Conservation (phyloP, 2,888 invertebrate genomes). For the Ornithoptera priamus region DNA sequence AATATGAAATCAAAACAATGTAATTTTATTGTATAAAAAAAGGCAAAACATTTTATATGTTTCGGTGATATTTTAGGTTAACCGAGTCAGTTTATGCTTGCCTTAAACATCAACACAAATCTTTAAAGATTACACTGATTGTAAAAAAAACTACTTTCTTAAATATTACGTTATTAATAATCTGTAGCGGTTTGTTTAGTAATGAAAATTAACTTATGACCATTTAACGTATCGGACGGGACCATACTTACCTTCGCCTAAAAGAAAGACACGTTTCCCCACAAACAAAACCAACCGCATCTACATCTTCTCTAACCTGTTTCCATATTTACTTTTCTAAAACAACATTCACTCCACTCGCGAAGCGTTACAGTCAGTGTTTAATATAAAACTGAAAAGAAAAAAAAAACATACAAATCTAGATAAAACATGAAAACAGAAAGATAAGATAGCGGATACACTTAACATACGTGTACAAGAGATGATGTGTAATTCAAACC, state of each 20-base stretch:
- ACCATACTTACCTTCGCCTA: conserved; percentile 18
- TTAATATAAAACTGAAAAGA: not conserved
- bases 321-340: conserved; percentile 17
- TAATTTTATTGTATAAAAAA: too few relatives aligned
- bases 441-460: conserved; percentile 15
- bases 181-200: not conserved
- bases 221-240: not conserved
- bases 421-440: conserved; percentile 18
- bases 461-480: not conserved
- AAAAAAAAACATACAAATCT: not conserved
- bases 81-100: too few relatives aligned
- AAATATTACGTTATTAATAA: too few relatives aligned
- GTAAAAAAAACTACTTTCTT: too few relatives aligned
- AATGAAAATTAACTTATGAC: not conserved
- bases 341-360: conserved; percentile 11
- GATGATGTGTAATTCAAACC: not conserved
- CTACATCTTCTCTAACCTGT: conserved; percentile 22
- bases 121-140: too few relatives aligned
- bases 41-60: too few relatives aligned
- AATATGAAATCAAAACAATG: too few relatives aligned
- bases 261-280: conserved; percentile 9
- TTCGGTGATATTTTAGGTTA: too few relatives aligned
- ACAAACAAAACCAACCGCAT: not conserved
- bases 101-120: too few relatives aligned
- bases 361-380: not conserved